These are phyloP conservation scores for Lasioglossum vierecki DNA, from an alignment of 2,888 invertebrate genomes.

Conservation along the genomic window DNA sequence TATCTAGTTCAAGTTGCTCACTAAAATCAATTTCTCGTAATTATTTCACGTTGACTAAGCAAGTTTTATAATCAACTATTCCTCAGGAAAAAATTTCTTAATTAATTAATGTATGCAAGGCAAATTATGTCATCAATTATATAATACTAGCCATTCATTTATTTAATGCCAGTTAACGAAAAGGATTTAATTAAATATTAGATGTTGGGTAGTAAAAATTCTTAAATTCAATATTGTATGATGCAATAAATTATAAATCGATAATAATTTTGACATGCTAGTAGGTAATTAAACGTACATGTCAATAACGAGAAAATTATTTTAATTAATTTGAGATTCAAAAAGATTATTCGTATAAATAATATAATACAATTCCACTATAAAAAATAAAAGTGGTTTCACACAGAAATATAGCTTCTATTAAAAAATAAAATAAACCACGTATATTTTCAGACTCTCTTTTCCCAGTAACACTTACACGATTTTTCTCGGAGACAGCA, in stretches of 20 bases:
- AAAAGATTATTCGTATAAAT: neutral
- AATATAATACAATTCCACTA: neutral
- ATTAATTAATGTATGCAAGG: neutral
- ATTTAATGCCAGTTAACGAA: neutral
- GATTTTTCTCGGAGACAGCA: constrained; percentile 38
- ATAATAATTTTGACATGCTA: neutral
- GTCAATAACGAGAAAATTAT: neutral
- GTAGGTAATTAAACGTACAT: neutral
- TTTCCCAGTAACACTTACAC: constrained; percentile 45
- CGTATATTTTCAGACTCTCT: neutral
- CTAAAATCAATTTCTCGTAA: neutral
- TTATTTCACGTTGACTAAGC: neutral
- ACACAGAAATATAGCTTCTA: neutral
- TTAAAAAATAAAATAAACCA: neutral
- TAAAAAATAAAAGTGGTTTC: neutral
- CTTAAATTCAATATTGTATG: neutral
- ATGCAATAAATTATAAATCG: neutral
- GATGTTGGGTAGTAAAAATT: neutral
- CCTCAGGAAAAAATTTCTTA: too few species aligned
- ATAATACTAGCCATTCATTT: neutral
- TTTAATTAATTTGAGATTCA: neutral
- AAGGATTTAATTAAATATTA: neutral
- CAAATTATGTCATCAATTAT: neutral
- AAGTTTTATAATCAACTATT: neutral
- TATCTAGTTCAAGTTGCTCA: too few species aligned